Base-by-base conservation (phyloP, 2,888 invertebrate genomes). In the Theodoxus fluviatilis region DNA sequence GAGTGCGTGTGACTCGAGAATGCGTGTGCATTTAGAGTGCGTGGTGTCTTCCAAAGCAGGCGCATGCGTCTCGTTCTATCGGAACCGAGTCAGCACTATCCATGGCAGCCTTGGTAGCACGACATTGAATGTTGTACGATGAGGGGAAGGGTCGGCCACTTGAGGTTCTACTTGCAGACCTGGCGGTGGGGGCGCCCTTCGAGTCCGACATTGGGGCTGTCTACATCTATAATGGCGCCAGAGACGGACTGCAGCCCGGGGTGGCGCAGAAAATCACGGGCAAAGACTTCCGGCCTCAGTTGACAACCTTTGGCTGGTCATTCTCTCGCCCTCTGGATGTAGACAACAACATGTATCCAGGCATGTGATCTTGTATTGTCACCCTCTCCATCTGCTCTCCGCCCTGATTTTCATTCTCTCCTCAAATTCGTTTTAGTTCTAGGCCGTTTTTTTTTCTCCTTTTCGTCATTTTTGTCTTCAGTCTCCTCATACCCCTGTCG, bases 171-270 rank as follows among this genome's bases (percentile, higher is more conserved):
- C 25, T 35, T 9, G 9, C 68, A 79, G 79, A 79, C 68, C 63
- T 79, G 9, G 74, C 76, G 7, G 69, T 79, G 9, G 79, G 79
- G 3, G 79, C 79, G 0, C 79, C 79, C 7, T 78, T 72, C 71
- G 79, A 79, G 64, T 75, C 72, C 15, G 70, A 61, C 2, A 61
- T 71, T 55, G 78, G 78, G 18, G 78, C 74, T 22, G 73, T 78
- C 49, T 78, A 78, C 65, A 78, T 78, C 28, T 78, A 76, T 68
- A 77, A 77, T 68, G 78, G 76, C 49, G 73, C 70, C 18, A 65
- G 47, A 52, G 9, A 31, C 69, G 75, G 74, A 1, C 49, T 78
- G 2, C 65, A 70, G 15, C 61, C 35, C 38, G 43, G 71, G 25
- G 70, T 63, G 35, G 76, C 76, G 9, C 76, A 77, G 65, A 72